Evolutionary conservation across 1,140 invertebrate species (phyloP).

Genomic region (Planococcus citri): DNA sequence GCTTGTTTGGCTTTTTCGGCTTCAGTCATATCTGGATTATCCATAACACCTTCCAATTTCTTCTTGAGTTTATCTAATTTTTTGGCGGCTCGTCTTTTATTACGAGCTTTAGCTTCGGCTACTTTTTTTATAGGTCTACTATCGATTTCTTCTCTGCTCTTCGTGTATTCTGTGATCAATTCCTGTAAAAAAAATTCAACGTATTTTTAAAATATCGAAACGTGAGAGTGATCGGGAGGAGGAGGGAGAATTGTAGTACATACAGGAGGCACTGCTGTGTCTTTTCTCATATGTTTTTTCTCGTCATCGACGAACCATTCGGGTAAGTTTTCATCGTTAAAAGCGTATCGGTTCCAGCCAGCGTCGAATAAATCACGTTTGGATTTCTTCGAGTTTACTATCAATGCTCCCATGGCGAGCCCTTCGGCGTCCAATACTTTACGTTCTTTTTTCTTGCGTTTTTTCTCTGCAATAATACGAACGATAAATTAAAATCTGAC

Average conservation of each 20-base stretch:
- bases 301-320: constrained; percentile 96
- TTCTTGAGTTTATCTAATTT: constrained; percentile 90
- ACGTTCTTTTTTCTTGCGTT: constrained; percentile 38
- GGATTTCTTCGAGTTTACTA: constrained; percentile 72
- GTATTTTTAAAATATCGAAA: too few species aligned
- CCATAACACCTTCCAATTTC: constrained; percentile 81
- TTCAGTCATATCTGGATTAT: constrained; percentile 77
- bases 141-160: constrained; percentile 75
- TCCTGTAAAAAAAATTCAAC: too few species aligned
- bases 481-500: constrained; percentile 15
- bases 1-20: constrained; percentile 86
- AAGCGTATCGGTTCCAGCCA: constrained; percentile 81
- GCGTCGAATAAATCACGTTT: constrained; percentile 72
- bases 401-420: constrained; percentile 70
- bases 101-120: constrained; percentile 92
- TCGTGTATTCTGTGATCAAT: constrained; percentile 57
- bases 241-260: constrained; percentile 5
- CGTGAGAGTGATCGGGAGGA: constrained; percentile 14
- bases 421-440: constrained; percentile 72
- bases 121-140: constrained; percentile 94
- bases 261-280: constrained; percentile 30
- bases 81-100: constrained; percentile 76
- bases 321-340: constrained; percentile 80
- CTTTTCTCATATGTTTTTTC: constrained; percentile 69
- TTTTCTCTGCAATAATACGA: constrained; percentile 29